These are phyloP conservation scores for Chrysopa pallens DNA, from an alignment of 1,140 invertebrate species.

Conservation along the genomic window DNA sequence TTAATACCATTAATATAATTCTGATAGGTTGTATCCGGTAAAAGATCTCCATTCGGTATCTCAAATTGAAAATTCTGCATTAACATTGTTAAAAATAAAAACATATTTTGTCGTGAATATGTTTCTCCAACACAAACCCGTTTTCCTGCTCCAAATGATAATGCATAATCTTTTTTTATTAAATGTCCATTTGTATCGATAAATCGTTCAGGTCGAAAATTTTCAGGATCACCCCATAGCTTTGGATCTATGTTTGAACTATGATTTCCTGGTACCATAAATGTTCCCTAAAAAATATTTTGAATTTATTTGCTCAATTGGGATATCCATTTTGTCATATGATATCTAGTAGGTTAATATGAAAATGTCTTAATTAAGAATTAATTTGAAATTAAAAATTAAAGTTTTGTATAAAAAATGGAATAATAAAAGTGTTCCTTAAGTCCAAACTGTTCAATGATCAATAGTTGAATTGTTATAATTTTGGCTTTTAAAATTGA, in stretches of 20 bases:
- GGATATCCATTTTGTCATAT: too few species aligned
- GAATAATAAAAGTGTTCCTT: too few species aligned
- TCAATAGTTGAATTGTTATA: too few species aligned
- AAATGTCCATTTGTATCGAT: constrained; percentile 27
- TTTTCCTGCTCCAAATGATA: constrained; percentile 28
- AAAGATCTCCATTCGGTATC: background rate
- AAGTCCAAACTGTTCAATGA: too few species aligned
- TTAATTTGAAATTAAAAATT: too few species aligned
- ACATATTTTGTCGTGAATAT: background rate
- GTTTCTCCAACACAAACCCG: background rate
- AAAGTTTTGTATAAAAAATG: too few species aligned
- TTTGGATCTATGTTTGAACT: constrained; percentile 25
- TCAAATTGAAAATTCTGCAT: background rate
- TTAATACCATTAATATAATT: background rate
- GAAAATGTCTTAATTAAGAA: too few species aligned
- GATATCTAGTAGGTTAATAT: too few species aligned
- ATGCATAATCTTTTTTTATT: constrained; percentile 13
- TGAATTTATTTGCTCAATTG: too few species aligned
- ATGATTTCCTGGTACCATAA: constrained; percentile 20
- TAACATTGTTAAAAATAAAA: background rate
- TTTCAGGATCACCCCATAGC: constrained; percentile 34
- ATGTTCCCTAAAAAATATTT: constrained; percentile 13
- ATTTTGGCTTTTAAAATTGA: too few species aligned
- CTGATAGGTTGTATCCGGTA: background rate
- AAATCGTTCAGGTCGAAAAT: constrained; percentile 37